These are phyloP conservation scores for Sebastes paucispinis DNA, from an alignment of 2,797 vertebrate genomes.

Conservation along the genomic window DNA sequence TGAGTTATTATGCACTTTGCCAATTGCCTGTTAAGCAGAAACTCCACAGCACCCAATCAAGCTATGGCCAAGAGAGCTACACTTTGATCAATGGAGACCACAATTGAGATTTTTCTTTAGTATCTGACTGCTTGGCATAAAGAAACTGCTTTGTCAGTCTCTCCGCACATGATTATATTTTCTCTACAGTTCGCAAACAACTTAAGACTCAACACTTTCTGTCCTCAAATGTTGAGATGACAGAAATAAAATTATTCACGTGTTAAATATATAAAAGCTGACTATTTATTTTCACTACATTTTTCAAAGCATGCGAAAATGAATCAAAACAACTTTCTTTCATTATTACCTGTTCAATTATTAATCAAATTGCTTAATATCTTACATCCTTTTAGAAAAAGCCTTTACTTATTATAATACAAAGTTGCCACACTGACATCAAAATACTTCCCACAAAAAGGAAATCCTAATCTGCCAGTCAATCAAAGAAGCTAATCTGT, in stretches of 20 bases:
- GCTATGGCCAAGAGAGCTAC: slow-evolving; percentile 33
- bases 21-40: slow-evolving; percentile 72
- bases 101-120: slow-evolving; percentile 44
- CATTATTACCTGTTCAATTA: background rate
- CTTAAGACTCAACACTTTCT: background rate
- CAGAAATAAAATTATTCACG: background rate
- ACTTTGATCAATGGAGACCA: slow-evolving; percentile 64
- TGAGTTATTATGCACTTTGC: slow-evolving; percentile 71
- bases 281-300: background rate
- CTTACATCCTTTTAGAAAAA: background rate
- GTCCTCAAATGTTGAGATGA: background rate
- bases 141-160: slow-evolving; percentile 11
- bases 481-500: background rate
- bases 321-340: background rate
- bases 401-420: background rate
- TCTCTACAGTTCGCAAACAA: background rate
- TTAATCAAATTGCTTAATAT: background rate
- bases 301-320: background rate
- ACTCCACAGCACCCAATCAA: slow-evolving; percentile 65
- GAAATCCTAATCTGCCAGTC: background rate
- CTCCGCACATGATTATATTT: too few relatives aligned
- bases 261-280: background rate
- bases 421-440: background rate
- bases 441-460: background rate
- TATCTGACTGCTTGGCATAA: slow-evolving; percentile 6